Evolutionary conservation across 2,797 vertebrate species (phyloP).

Genomic region (Hippoglossus hippoglossus): DNA sequence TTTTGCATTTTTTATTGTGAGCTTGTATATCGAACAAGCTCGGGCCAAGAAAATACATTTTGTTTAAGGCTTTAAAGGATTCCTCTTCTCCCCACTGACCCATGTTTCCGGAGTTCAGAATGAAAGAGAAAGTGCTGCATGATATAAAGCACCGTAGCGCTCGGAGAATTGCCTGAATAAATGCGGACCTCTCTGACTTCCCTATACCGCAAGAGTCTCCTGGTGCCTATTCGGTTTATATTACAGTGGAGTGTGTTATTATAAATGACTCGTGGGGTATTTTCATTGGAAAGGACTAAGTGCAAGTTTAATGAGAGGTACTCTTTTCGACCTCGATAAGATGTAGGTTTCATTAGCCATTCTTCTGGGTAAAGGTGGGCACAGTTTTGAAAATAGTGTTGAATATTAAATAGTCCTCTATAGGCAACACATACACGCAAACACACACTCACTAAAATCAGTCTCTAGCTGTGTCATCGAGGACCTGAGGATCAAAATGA

Average conservation of each 20-base stretch:
- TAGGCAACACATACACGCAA: slow-evolving; percentile 18
- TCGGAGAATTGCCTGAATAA: slow-evolving; percentile 56
- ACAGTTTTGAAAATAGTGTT: slow-evolving; percentile 63
- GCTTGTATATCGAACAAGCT: slow-evolving; percentile 20
- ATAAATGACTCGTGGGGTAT: slow-evolving; percentile 59
- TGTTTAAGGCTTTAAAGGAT: slow-evolving; percentile 47
- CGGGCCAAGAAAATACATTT: slow-evolving; percentile 22
- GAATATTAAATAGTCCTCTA: slow-evolving; percentile 59
- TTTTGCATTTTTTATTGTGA: slow-evolving; percentile 38
- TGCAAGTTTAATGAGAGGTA: slow-evolving; percentile 67
- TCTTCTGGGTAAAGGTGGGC: slow-evolving; percentile 59
- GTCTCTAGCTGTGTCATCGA: slow-evolving; percentile 27
- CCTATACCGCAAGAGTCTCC: slow-evolving; percentile 57
- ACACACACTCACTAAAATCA: slow-evolving; percentile 18
- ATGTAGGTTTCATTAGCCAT: slow-evolving; percentile 60
- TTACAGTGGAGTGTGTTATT: slow-evolving; percentile 70
- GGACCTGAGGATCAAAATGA: slow-evolving; percentile 45
- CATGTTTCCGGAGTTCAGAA: slow-evolving; percentile 52
- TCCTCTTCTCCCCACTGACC: slow-evolving; percentile 47
- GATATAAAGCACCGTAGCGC: slow-evolving; percentile 64
- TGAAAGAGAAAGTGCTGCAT: slow-evolving; percentile 63
- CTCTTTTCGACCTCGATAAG: slow-evolving; percentile 54
- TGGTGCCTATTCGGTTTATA: slow-evolving; percentile 69
- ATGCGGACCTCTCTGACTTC: slow-evolving; percentile 66
- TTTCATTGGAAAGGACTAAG: slow-evolving; percentile 55